phyloP scores from a whole-genome alignment of 2,113 vertebrate species.

The Leucopsar rothschildi region DNA sequence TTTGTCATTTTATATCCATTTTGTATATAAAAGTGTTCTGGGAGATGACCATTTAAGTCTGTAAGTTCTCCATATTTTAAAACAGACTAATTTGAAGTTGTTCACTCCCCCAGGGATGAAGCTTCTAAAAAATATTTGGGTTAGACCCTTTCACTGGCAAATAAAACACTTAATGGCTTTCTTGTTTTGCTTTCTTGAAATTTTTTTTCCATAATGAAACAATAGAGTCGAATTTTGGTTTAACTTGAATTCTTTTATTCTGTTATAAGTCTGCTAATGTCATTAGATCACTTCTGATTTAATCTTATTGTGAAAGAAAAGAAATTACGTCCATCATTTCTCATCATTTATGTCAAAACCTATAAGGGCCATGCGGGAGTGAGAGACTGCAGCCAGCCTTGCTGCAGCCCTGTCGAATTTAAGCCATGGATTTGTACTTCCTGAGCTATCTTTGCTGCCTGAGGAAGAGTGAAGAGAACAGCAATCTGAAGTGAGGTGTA shows the following conservation, averaged over 20 bases:
- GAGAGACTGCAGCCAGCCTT: conserved; percentile 7
- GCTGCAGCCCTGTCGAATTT: not conserved
- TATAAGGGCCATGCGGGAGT: not conserved
- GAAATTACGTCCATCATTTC: not conserved
- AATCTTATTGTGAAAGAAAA: conserved; percentile 39
- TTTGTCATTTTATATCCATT: not conserved
- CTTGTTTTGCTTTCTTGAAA: conserved; percentile 2
- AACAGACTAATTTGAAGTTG: not conserved
- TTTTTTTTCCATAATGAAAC: not conserved
- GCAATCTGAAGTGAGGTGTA: not conserved
- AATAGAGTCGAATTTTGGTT: not conserved
- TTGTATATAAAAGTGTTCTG: not conserved
- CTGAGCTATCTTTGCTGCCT: not conserved
- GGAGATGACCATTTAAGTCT: not conserved
- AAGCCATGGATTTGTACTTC: not conserved
- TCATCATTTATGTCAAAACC: conserved; percentile 29
- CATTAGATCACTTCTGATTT: conserved; percentile 43
- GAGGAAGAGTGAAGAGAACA: not conserved
- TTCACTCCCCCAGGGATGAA: not conserved
- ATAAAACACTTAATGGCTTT: not conserved
- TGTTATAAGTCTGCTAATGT: not conserved
- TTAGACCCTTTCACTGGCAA: not conserved
- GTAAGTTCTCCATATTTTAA: not conserved
- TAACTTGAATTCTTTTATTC: conserved; percentile 38
- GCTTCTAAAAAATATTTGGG: not conserved